Conservation (phyloP, 2,888 invertebrate genomes). For the Metallyticus violacea region DNA sequence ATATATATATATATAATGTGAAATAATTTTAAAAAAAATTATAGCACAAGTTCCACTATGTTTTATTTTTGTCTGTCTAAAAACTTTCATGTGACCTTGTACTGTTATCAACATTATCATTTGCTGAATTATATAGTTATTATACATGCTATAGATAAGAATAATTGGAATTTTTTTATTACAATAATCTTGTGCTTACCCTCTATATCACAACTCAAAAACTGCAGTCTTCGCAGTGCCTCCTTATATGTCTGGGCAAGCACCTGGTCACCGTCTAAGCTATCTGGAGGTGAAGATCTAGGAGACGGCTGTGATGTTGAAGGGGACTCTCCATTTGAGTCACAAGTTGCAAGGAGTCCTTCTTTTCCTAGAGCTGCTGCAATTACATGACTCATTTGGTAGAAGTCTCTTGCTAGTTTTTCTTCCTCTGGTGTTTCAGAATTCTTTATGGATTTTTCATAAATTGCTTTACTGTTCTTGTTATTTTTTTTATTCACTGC, state of each 20-base stretch:
- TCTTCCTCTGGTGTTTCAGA: constrained; percentile 15
- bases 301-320: constrained; percentile 3
- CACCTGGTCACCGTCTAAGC: neutral
- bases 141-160: too few relatives aligned
- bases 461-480: neutral
- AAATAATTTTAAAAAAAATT: too few relatives aligned
- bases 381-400: constrained; percentile 24
- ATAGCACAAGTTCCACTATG: too few relatives aligned
- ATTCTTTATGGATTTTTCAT: neutral
- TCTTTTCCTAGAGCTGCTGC: constrained; percentile 6
- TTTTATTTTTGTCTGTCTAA: too few relatives aligned
- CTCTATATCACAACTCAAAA: constrained; percentile 33
- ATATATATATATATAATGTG: too few relatives aligned
- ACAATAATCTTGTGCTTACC: too few relatives aligned
- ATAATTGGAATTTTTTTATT: too few relatives aligned
- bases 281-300: neutral
- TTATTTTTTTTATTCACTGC: neutral
- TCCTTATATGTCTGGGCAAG: constrained; percentile 23
- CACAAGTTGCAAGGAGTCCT: neutral
- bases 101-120: too few relatives aligned
- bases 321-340: neutral
- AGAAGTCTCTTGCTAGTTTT: constrained; percentile 26
- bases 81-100: too few relatives aligned
- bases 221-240: constrained; percentile 32
- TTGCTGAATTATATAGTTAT: too few relatives aligned